Evolutionary conservation across 1,140 invertebrate species (phyloP).

Genomic region (Diuraphis noxia): DNA sequence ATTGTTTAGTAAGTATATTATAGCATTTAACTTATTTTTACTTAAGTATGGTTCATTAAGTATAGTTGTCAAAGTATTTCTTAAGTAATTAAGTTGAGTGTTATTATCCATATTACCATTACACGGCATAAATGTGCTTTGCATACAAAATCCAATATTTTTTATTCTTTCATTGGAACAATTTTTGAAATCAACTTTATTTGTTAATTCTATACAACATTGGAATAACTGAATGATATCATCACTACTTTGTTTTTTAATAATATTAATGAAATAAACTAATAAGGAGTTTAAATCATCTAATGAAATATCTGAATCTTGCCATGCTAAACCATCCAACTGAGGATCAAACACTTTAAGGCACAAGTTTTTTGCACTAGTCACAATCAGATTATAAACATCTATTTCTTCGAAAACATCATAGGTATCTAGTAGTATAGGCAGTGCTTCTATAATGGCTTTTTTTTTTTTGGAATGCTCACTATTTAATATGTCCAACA

Average conservation of each 20-base stretch:
- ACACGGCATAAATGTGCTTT: background rate
- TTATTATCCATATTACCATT: background rate
- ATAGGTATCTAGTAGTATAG: constrained; percentile 12
- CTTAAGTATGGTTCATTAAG: constrained; percentile 27
- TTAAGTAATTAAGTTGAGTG: background rate
- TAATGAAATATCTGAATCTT: constrained; percentile 27
- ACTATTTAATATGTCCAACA: constrained; percentile 44
- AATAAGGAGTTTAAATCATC: constrained; percentile 22
- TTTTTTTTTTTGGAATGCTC: constrained; percentile 23
- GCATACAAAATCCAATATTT: constrained; percentile 24
- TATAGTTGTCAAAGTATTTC: constrained; percentile 21
- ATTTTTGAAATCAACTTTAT: constrained; percentile 23
- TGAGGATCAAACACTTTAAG: background rate
- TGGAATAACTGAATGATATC: constrained; percentile 16
- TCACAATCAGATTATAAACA: constrained; percentile 3
- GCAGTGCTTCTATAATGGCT: constrained; percentile 27
- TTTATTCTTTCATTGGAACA: constrained; percentile 7
- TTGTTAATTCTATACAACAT: constrained; percentile 2
- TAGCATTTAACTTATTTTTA: background rate
- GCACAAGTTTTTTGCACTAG: constrained; percentile 19
- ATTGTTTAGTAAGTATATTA: background rate
- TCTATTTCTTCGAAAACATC: background rate
- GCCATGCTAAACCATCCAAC: background rate
- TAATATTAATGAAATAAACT: constrained; percentile 1
- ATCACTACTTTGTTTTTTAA: background rate